Evolutionary conservation across 2,888 invertebrate genomes (phyloP), one percentile per base, ranked within the genome.

Genomic region (Patella pellucida): DNA sequence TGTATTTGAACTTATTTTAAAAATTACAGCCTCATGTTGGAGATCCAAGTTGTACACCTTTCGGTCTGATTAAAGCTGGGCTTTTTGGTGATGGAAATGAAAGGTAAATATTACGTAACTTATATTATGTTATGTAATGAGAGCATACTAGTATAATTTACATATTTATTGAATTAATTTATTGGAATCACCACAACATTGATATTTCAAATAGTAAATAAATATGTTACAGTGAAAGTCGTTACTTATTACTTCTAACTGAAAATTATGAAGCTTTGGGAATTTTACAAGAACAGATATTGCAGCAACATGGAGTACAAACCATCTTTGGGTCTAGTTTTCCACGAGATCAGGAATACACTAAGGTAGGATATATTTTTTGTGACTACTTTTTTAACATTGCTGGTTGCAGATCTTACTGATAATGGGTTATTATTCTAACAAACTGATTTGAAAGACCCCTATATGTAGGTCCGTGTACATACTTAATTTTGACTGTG

Each of bases 281-380:
- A 23, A 83, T 89, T n/a, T 83, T 90, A 52, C 86, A 88, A 72
- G 85, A 89, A 73, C 80, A 88, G 72, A 84, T 89, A 23, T 76
- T 83, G 27, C 78, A 82, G n/a, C 76, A 75, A 3, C 68, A 23
- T 56, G 68, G 27, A 7, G 78, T 74, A 5, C 79, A 82, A 23
- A 86, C 85, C 71, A 87, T 89, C 69, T 89, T 87, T 83, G 89
- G 89, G 11, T 88, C 87, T 79, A 88, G 87, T 78, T 89, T 89
- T 75, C 85, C 85, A 1, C 85, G 85, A 71, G 89, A 89, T 74
- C 88, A 88, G 71, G 86, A 89, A 74, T 89, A 89, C 76, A 87
- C 88, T 7, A 85, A 87, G 83, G 86, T 86, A 56, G 56, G 41
- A 41, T 41, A 41, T 41, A 41, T 31, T 31, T 31, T 31, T 31